Evolutionary conservation across 2,888 invertebrate species (phyloP).

Genomic region (Brachypalpus laphriformis): DNA sequence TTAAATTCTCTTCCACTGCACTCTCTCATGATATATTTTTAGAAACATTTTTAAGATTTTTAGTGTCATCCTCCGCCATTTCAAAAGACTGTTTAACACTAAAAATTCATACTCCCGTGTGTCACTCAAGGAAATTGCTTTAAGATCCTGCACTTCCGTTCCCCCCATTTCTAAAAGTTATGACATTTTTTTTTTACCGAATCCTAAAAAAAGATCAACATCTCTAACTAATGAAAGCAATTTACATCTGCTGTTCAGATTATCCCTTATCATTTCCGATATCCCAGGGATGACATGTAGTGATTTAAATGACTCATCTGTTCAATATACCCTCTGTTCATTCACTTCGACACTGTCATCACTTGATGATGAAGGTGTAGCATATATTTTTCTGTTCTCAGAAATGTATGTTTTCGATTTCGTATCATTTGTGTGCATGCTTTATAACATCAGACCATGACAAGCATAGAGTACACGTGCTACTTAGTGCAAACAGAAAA

Average conservation of each 20-base stretch:
- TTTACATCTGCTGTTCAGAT: conserved; percentile 18
- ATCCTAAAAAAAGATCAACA: not conserved
- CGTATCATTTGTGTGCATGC: conserved; percentile 44
- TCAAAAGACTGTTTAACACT: not conserved
- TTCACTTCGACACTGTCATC: conserved; percentile 20
- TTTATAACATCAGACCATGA: conserved; percentile 23
- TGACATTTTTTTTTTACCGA: not conserved
- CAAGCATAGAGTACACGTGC: conserved; percentile 18
- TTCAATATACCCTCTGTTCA: conserved; percentile 7
- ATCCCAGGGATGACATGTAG: conserved; percentile 7
- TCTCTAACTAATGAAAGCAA: not conserved
- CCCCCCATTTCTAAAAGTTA: not conserved
- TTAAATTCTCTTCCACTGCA: not conserved
- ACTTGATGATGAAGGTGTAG: conserved; percentile 29
- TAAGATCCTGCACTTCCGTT: not conserved
- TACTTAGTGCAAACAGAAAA: conserved; percentile 24
- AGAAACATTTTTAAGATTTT: not conserved
- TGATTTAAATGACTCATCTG: conserved; percentile 42
- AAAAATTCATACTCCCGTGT: not conserved
- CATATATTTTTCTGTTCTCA: not conserved
- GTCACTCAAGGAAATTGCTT: conserved; percentile 1
- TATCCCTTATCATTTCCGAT: conserved; percentile 10
- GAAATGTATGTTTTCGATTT: conserved; percentile 44
- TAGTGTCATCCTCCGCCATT: not conserved
- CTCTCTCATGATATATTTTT: not conserved